phyloP scores from a whole-genome alignment of 1,140 invertebrate genomes.

The Scaptodrosophila lebanonensis region DNA sequence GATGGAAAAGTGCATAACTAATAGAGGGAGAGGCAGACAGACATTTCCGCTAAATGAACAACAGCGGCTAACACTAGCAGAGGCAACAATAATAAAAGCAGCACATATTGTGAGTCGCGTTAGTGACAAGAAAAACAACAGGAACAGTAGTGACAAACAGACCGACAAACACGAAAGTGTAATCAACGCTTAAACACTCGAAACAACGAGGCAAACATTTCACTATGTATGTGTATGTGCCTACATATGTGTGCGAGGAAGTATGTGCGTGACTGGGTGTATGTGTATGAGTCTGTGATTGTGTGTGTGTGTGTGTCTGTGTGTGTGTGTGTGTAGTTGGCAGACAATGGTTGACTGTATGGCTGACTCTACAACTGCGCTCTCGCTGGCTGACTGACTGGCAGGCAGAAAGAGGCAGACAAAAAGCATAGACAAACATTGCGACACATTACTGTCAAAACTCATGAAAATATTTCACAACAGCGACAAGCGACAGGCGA shows the following conservation, averaged over 20 bases:
- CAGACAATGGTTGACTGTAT: conserved; percentile 2
- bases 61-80: conserved; percentile 9
- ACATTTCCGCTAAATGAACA: conserved; percentile 50
- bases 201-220: conserved; percentile 55
- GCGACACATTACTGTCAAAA: conserved; percentile 75
- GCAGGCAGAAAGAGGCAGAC: conserved; percentile 28
- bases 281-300: not conserved
- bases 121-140: conserved; percentile 23
- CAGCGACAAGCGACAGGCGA: conserved; percentile 34
- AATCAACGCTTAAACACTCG: conserved; percentile 74
- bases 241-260: conserved; percentile 26
- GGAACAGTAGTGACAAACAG: conserved; percentile 47
- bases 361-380: too few relatives aligned
- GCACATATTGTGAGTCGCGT: not conserved
- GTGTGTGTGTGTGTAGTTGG: too few relatives aligned
- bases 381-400: conserved; percentile 7
- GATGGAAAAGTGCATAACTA: too few relatives aligned
- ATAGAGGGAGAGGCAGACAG: conserved; percentile 20
- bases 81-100: conserved; percentile 22
- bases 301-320: too few relatives aligned
- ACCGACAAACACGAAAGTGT: conserved; percentile 68
- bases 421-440: conserved; percentile 67
- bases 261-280: conserved; percentile 1
- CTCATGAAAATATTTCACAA: conserved; percentile 73
- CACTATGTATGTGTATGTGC: conserved; percentile 24